phyloP scores from a whole-genome alignment of 2,797 vertebrate genomes.

The Peromyscus attwateri region DNA sequence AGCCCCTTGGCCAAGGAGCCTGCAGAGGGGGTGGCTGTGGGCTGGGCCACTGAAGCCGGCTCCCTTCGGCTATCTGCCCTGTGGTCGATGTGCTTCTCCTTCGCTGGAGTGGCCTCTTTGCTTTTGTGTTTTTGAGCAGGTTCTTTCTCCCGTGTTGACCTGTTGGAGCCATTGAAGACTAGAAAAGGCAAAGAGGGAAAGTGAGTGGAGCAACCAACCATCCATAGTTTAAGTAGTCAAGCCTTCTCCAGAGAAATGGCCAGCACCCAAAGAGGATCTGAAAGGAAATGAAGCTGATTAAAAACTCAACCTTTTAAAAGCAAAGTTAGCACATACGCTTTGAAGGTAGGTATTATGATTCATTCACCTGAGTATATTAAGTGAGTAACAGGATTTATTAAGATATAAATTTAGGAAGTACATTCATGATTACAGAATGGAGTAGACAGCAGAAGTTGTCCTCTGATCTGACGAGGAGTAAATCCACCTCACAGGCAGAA shows the following conservation, averaged over 20 bases:
- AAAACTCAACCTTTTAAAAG: background rate
- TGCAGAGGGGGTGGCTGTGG: constrained; percentile 86
- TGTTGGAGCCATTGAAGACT: constrained; percentile 97
- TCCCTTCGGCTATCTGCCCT: constrained; percentile 93
- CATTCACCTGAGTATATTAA: too few species aligned
- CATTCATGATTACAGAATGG: too few species aligned
- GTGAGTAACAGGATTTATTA: too few species aligned
- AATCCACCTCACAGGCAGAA: too few species aligned
- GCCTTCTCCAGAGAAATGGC: background rate
- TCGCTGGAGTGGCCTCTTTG: constrained; percentile 93
- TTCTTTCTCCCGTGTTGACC: constrained; percentile 94
- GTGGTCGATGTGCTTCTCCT: constrained; percentile 93
- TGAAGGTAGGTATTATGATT: background rate
- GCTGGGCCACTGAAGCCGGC: constrained; percentile 88
- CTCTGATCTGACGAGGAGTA: too few species aligned
- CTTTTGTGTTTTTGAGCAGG: constrained; percentile 93
- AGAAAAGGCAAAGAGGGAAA: constrained; percentile 58
- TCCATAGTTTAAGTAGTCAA: background rate
- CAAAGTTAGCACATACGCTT: background rate
- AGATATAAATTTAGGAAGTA: too few species aligned
- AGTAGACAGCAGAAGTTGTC: too few species aligned
- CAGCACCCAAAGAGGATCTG: background rate
- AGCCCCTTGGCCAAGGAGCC: constrained; percentile 91
- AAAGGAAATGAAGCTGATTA: background rate
- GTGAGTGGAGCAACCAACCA: too few species aligned